Percentiles rank a stretch among this genome's conserved stretches.
Conservation (phyloP, 2,888 invertebrate genomes). For the Cerastoderma edule region DNA sequence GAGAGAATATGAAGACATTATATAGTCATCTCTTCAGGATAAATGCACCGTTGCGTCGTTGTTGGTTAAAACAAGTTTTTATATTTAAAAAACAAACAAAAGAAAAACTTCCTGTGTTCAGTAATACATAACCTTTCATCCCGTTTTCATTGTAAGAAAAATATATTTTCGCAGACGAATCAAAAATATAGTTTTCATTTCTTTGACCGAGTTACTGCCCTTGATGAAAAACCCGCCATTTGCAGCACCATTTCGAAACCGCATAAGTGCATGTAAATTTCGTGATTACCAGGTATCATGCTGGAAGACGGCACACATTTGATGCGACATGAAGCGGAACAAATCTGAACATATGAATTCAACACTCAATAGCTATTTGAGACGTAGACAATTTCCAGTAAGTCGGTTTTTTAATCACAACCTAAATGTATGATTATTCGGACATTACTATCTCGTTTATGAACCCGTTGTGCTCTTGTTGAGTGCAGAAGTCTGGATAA, state of each 20-base stretch:
- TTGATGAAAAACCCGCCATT: neutral
- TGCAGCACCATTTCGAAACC: neutral
- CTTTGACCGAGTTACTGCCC: slow-evolving; percentile 13
- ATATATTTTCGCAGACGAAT: too few species aligned
- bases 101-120: too few species aligned
- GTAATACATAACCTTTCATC: too few species aligned
- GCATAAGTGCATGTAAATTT: neutral
- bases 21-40: too few species aligned
- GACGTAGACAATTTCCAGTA: slow-evolving; percentile 76
- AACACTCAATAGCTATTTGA: slow-evolving; percentile 74
- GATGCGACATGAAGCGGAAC: slow-evolving; percentile 71
- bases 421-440: neutral
- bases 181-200: too few species aligned
- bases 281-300: neutral
- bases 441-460: neutral
- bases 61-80: too few species aligned
- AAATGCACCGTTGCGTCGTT: too few species aligned
- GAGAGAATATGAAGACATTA: too few species aligned
- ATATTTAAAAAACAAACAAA: too few species aligned
- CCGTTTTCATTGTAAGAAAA: too few species aligned
- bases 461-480: neutral
- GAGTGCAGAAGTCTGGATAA: neutral
- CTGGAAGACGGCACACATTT: neutral
- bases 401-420: neutral
- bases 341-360: slow-evolving; percentile 75